Base-by-base conservation (phyloP, 2,797 vertebrate species). In the Syndactyla subalaris region DNA sequence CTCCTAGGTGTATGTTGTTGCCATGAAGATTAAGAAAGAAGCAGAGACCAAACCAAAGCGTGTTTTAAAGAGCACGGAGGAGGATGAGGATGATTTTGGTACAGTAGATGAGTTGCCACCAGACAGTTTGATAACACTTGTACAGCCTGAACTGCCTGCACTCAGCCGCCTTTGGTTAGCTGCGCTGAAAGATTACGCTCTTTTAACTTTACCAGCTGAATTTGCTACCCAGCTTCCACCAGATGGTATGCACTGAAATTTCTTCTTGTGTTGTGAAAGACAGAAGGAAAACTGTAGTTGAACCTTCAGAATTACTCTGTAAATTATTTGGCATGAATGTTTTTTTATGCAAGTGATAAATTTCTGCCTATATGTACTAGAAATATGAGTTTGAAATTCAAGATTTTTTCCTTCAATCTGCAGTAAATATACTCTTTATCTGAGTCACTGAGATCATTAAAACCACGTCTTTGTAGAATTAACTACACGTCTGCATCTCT, bases 1-100 rank as follows among this genome's bases (percentile, higher is more conserved):
- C 48, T 71, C 74, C 63, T 89, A 99, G 99, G 99, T 99, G 9
- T 99, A 99, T 21, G 98, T 99, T 39, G 98, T 99, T 94, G 99
- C 99, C 12, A 99, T 99, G 99, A 99, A 99, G 96, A 98, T 99
- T 93, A 99, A 99, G 97, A 99, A 99, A 79, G 99, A 99, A 97
- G 99, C 99, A 2, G 99, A 99, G 93, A 98, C 98, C 13, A 99
- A 98, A 93, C 99, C 99, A 12, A 98, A 98, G 48, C 98, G 74
- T 88, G 79, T 97, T 15, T 82, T 87, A 52, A 98, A 95, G 82
- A 98, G 85, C 54, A 96, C 93, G 55, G 99, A 99, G 30, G 99
- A 99, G 0, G 99, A 99, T 2, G 99, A 99, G 2, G 99, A 99
- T 3, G 97, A 98, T 86, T 97, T 97, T 83, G 98, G 98, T 45